These are phyloP conservation scores for Ornithoptera priamus DNA, from an alignment of 2,888 invertebrate species.

Conservation along the genomic window DNA sequence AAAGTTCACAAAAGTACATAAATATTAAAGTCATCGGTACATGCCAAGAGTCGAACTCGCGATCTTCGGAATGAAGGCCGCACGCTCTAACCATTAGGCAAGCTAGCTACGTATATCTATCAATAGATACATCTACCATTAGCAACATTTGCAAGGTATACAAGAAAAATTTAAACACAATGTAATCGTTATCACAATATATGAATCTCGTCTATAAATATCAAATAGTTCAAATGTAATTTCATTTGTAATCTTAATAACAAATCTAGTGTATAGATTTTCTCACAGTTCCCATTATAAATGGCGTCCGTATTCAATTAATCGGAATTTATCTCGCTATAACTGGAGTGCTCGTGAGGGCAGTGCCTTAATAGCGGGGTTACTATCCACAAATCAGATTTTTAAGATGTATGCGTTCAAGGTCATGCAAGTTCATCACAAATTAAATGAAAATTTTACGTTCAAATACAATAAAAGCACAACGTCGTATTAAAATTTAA, in stretches of 20 bases:
- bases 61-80: no score
- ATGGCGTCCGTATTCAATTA: constrained; percentile 67
- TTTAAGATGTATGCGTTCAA: constrained; percentile 15
- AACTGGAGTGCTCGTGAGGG: constrained; percentile 48
- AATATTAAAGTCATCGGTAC: no score
- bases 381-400: constrained; percentile 21
- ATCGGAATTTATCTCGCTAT: constrained; percentile 50
- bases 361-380: constrained; percentile 16
- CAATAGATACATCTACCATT: no score
- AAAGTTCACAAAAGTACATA: no score
- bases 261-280: constrained; percentile 64
- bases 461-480: no score
- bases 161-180: constrained; percentile 21
- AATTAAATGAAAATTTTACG: constrained; percentile 1
- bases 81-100: no score
- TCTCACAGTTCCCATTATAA: constrained; percentile 59
- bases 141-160: not conserved
- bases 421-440: not conserved
- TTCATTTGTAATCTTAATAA: constrained; percentile 69
- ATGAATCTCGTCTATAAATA: constrained; percentile 30
- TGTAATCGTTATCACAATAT: constrained; percentile 12
- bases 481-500: no score
- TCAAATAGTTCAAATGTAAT: constrained; percentile 50
- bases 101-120: no score
- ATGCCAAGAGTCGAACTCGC: no score